Evolutionary conservation across 1,140 invertebrate species (phyloP), one percentile per base, ranked within the genome.

Genomic region (Cephus cinctus): DNA sequence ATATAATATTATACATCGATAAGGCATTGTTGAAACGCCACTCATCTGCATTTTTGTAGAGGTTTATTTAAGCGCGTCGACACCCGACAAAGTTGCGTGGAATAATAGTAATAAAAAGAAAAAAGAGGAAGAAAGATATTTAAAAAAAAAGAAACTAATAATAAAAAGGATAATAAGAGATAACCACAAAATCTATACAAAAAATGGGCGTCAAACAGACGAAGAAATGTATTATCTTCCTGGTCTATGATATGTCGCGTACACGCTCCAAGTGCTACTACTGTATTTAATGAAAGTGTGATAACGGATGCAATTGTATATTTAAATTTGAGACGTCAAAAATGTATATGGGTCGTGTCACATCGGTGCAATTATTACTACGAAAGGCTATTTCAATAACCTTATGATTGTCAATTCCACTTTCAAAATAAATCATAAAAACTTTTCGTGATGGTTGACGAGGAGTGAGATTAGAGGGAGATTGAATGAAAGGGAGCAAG

Each of bases 401-500:
- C 69, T 75, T 41, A 75, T 76, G 56, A 75, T 71, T 75, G 75
- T 77, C 75, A 77, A 77, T 77, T 77, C 72, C 71, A 75, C 59
- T 75, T 73, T 71, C 61, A 70, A 69, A 12, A 63, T 71, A 69
- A 71, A 56, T 65, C 59, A 66, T 69, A 72, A 9, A 30, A 9
- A 70, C 66, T 70, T 71, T 55, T 54, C 34, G 34, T 36, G 14
- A 36, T 12, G 14, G 14, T 36, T 9, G 11, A 15, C 59, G 59
- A 60, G 25, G 25, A 1, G 35, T 38, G 11, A 12, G 16, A 38
- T 16, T 2, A 12, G n/a, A n/a, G 25, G n/a, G 6, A 27, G 25
- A 8, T n/a, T 6, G 25, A n/a, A n/a, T n/a, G 25, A 27, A 27
- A 27, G 25, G n/a, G 25, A 27, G 25, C 25, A n/a, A 27, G 25